Evolutionary conservation across 2,888 invertebrate genomes (phyloP).

Genomic region (Diarsia rubi): DNA sequence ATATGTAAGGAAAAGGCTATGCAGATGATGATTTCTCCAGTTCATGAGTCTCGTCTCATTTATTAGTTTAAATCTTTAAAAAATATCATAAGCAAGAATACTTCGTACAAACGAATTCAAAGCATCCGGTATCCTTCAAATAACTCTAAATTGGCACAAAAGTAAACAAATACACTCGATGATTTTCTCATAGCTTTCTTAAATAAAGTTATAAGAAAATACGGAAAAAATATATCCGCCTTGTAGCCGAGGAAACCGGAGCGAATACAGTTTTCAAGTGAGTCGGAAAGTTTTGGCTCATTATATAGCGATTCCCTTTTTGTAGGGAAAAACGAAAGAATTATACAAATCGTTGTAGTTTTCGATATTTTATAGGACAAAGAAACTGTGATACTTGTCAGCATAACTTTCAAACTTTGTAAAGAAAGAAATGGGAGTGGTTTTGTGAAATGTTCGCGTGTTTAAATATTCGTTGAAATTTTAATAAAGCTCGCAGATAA

Average conservation of each 20-base stretch:
- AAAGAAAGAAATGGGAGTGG: constrained; percentile 7
- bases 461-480: not conserved
- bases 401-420: constrained; percentile 5
- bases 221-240: constrained; percentile 46
- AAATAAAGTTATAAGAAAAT: constrained; percentile 55
- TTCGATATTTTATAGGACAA: constrained; percentile 42
- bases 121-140: not conserved
- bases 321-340: constrained; percentile 40
- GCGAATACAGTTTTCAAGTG: constrained; percentile 51
- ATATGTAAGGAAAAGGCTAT: no score
- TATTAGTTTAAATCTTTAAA: not conserved
- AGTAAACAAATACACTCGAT: constrained; percentile 24
- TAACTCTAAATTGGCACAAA: constrained; percentile 16
- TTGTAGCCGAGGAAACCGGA: constrained; percentile 19
- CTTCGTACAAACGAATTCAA: not conserved
- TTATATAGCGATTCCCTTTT: constrained; percentile 54
- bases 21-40: no score
- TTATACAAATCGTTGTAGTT: constrained; percentile 61
- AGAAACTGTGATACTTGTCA: constrained; percentile 30
- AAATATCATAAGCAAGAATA: not conserved
- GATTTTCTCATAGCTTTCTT: constrained; percentile 18
- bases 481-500: not conserved
- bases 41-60: not conserved
- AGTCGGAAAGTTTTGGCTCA: constrained; percentile 55
- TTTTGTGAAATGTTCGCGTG: not conserved